Evolutionary conservation across 2,797 vertebrate genomes (phyloP), one percentile per base, ranked within the genome.

Genomic region (Sebastolobus alascanus): DNA sequence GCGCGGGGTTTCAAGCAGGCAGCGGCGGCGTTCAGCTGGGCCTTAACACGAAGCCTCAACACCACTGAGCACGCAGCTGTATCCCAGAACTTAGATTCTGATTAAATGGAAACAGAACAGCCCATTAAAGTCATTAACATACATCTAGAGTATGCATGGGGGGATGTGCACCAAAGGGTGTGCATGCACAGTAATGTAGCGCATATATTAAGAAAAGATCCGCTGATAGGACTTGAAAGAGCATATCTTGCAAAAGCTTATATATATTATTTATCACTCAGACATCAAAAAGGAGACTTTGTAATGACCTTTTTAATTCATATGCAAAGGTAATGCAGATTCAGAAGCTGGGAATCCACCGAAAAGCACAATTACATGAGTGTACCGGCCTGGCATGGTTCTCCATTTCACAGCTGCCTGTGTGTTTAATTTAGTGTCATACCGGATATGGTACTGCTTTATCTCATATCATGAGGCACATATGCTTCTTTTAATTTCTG

Each of bases 41-140:
- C 84, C 89, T 60, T 81, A 89, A 90, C 91, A 90, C 59, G 85
- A 76, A 1, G 89, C 82, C 83, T 73, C 20, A 63, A 92, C 90
- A 89, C 89, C 84, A 11, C 85, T 13, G 85, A 84, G 91, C 86
- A 54, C 80, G 22, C 86, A 82, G 87, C 87, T 89, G 88, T 40
- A 88, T 91, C 92, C 91, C 84, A 89, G 84, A 90, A 93, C 93
- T 92, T 81, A 86, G 85, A 93, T 92, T 92, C 87, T 90, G 93
- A 94, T 95, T 93, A 93, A 95, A 94, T 91, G 87, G 90, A 92
- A 94, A 94, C 93, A 95, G 93, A 94, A 90, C 86, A 92, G 85
- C 87, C 93, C 87, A 93, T 95, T 95, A 94, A 91, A 94, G 91
- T 93, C 93, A 94, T 95, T 95, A 94, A 93, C 93, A 94, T 93